Evolutionary conservation across 2,797 vertebrate genomes (phyloP), one percentile per base, ranked within the genome.

Genomic region (Sebastes hopkinsi): DNA sequence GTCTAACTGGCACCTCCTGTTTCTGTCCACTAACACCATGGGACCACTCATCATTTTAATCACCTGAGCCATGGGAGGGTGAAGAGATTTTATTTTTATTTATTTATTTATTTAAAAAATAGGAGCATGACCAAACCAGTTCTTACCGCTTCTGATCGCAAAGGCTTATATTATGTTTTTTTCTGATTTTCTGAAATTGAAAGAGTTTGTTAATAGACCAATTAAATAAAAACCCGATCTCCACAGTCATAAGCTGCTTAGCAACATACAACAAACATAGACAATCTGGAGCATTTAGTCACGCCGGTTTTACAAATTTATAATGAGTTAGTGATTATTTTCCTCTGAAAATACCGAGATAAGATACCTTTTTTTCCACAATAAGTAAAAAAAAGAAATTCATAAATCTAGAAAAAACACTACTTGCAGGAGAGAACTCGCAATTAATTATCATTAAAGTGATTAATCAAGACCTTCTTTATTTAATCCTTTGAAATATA

Each of bases 1-100:
- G 58, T 78, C 54, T 80, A 82, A 86, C 68, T 74, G 60, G 52
- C 82, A 55, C 81, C 75, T 72, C 62, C 82, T 82, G 74, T 77
- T 75, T 79, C 74, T 52, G 42, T 77, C 58, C 82, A 27, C 67
- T 61, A 59, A 50, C 83, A 58, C 67, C 74, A 50, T 36, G 76
- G 69, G 80, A 72, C 77, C 58, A 25, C 72, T 88, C 66, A 84
- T 82, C 71, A 52, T 77, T 87, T 86, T 87, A 90, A 91, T 91
- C 85, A 83, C 80, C 75, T 71, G 73, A 86, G 77, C 84, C 64
- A 78, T 5, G 27, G 79, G 79, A 74, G 83, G 71, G 38, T 50
- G 67, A 77, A n/a, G 56, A 65, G 58, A 46, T 78, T 78, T 74
- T 50, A 32, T 58, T 74, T 18, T 6, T 8, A 60, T 52, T 56